Percentiles rank a stretch among this genome's conserved stretches.
Conservation (phyloP, 2,113 vertebrate genomes). For the Pundamilia nyererei region DNA sequence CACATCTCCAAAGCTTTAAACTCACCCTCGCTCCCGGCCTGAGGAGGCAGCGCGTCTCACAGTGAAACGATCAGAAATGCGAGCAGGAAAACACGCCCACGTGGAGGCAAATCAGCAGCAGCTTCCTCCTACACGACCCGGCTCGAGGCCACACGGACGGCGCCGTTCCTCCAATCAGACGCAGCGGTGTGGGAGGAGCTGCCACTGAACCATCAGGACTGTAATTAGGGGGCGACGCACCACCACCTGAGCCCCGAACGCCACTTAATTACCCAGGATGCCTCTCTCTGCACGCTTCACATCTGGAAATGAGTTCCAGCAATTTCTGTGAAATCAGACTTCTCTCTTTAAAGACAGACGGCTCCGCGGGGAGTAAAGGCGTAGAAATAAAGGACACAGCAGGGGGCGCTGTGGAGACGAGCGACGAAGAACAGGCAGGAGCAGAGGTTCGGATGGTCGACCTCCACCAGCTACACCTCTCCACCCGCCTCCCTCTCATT, state of each 20-base stretch:
- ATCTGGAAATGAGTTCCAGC: neutral
- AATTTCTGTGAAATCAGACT: neutral
- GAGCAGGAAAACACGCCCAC: neutral
- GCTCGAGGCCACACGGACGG: neutral
- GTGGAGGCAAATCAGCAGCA: neutral
- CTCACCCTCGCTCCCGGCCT: too few relatives aligned
- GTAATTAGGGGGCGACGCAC: neutral
- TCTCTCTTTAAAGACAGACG: neutral
- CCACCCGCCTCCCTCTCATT: neutral
- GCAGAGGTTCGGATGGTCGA: neutral
- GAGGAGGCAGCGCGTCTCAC: neutral
- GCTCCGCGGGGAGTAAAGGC: accelerated
- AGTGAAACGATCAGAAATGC: too few relatives aligned
- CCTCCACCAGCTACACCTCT: neutral
- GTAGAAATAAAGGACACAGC: neutral
- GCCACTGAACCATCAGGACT: neutral
- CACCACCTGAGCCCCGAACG: neutral
- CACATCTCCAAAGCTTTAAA: too few relatives aligned
- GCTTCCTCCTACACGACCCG: neutral
- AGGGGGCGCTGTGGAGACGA: neutral
- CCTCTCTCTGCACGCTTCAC: neutral
- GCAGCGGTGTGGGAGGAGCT: neutral
- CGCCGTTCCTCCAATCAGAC: neutral
- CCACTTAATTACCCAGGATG: neutral
- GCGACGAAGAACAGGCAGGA: neutral